Evolutionary conservation across 2,888 invertebrate species (phyloP), one percentile per base, ranked within the genome.

Genomic region (Nasonia oneida): DNA sequence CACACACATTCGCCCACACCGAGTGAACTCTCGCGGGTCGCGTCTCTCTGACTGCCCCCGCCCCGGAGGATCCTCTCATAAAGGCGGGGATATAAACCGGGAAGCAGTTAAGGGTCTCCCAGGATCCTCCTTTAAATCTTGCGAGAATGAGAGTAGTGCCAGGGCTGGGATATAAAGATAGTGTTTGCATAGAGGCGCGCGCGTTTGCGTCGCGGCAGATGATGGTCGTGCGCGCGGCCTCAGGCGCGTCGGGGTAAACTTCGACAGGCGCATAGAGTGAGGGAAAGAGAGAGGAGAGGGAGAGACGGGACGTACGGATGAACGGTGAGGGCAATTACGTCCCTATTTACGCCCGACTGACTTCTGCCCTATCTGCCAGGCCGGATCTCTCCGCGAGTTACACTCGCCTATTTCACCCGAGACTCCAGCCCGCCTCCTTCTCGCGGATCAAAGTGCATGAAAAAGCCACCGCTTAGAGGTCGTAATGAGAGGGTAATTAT

Each of bases 311-410:
- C 71, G 79, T 77, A 74, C 80, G 84, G 74, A 80, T 84, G 84
- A 80, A 73, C 83, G 83, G 37, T 61, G 73, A 37, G 79, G 67
- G 74, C 84, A 84, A 84, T 84, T 84, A 84, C 84, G 79, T 79
- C 73, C 79, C 79, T 84, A 79, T 84, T 84, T 84, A 84, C 79
- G 74, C 79, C 75, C 47, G 67, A 61, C 79, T 84, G 79, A 84
- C 73, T 84, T 37, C 57, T 12, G 64, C 64, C 84, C 73, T 79
- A 84, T 74, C 84, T 64, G 37, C 61, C n/a, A 42, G 1, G 53
- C 61, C 29, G 15, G 29, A 50, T 82, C 82, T 57, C n/a, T 57
- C 57, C 39, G 3, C 33, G 39, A 29, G 57, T 81, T 64, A 15
- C 39, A 23, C 50, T 33, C 75, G 75, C 67, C 50, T 50, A 29